phyloP scores from a whole-genome alignment of 2,888 invertebrate genomes.

The Phlogophora meticulosa region DNA sequence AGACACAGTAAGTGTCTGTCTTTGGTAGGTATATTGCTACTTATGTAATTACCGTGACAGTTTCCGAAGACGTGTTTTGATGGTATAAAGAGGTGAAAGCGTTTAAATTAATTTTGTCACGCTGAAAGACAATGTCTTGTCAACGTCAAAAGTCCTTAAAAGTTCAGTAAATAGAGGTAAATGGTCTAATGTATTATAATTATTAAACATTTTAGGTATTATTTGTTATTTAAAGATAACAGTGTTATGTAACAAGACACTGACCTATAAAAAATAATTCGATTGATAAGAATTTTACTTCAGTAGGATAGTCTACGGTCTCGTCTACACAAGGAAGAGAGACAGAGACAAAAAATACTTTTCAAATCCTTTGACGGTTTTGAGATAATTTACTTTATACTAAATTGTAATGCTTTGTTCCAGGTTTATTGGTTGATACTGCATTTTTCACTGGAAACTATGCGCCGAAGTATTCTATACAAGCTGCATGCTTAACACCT shows the following conservation, averaged over 20 bases:
- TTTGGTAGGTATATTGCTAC: too few relatives aligned
- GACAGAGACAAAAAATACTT: background rate
- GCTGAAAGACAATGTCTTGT: background rate
- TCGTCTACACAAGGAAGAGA: background rate
- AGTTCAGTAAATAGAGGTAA: background rate
- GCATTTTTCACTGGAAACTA: constrained; percentile 92
- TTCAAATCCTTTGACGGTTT: background rate
- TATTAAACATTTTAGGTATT: background rate
- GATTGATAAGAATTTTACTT: background rate
- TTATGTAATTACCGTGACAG: too few relatives aligned
- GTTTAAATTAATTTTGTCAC: too few relatives aligned
- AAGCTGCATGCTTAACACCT: constrained; percentile 89
- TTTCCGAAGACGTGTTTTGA: too few relatives aligned
- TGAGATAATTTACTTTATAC: background rate
- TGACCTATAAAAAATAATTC: constrained; percentile 13
- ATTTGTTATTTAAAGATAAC: constrained; percentile 6
- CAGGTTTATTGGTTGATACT: constrained; percentile 91
- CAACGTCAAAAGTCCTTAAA: background rate
- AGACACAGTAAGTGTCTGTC: too few relatives aligned
- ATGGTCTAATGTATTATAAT: background rate
- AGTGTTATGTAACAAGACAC: constrained; percentile 11
- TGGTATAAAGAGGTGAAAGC: too few relatives aligned
- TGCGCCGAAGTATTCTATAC: constrained; percentile 92
- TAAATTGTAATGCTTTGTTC: constrained; percentile 53
- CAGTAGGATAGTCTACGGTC: background rate